Evolutionary conservation across 2,888 invertebrate species (phyloP).

Genomic region (Hedychridium roseum): DNA sequence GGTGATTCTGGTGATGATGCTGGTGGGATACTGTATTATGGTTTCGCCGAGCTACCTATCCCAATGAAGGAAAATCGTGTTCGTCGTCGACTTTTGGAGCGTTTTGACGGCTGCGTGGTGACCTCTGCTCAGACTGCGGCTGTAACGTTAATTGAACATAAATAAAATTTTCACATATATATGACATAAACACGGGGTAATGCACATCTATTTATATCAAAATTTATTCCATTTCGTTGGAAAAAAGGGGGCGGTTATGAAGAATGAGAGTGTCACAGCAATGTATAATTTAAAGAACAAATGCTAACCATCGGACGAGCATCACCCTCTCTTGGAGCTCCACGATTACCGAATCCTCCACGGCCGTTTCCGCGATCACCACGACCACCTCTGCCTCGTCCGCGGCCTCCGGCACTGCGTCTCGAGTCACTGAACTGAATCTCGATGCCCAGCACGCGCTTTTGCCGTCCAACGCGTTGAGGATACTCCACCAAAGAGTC

Average conservation of each 20-base stretch:
- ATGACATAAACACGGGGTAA: too few relatives aligned
- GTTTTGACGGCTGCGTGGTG: conserved; percentile 62
- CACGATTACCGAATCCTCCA: conserved; percentile 61
- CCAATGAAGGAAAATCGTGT: conserved; percentile 93
- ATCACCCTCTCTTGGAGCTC: conserved; percentile 59
- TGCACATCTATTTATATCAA: too few relatives aligned
- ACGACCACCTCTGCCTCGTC: conserved; percentile 71
- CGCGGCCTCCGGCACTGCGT: conserved; percentile 74
- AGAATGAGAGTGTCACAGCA: too few relatives aligned
- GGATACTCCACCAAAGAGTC: conserved; percentile 79
- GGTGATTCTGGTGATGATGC: conserved; percentile 48
- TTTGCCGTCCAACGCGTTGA: conserved; percentile 86
- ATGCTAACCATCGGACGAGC: conserved; percentile 50
- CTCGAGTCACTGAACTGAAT: conserved; percentile 85
- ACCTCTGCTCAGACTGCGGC: conserved; percentile 55
- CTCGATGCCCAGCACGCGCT: conserved; percentile 86
- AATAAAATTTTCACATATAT: too few relatives aligned
- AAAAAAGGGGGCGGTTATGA: too few relatives aligned
- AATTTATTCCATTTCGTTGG: too few relatives aligned
- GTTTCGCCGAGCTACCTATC: conserved; percentile 66
- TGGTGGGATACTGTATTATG: conserved; percentile 36
- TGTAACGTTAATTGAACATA: too few relatives aligned
- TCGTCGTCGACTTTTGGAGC: conserved; percentile 94
- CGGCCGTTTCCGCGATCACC: conserved; percentile 68
- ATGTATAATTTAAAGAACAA: too few relatives aligned